Base-by-base conservation (phyloP, 2,113 vertebrate genomes). In the Rhodinocichla rosea region DNA sequence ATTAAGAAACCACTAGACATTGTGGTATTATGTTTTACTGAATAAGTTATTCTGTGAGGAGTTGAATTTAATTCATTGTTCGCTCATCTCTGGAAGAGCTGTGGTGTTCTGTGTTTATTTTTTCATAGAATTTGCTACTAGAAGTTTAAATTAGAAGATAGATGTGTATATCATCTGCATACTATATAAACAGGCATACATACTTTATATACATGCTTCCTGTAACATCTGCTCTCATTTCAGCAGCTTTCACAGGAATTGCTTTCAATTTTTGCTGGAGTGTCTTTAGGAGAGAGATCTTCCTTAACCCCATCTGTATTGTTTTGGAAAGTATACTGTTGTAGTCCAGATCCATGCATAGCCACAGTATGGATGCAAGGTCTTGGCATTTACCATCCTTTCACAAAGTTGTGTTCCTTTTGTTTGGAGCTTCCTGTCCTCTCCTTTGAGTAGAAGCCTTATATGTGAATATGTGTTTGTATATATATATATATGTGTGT, bases 401-500 rank as follows among this genome's bases (percentile, higher is more conserved):
- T 70, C 26, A 42, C 40, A 73, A 82, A 71, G 11, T 64, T 70
- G 6, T n/a, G 13, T 39, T 60, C 19, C 22, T 68, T 82, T 87
- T 11, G 5, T 53, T 30, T 20, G 26, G 30, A 33, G 14, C 33
- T 89, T 77, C 30, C 9, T 1, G 2, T 91, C 18, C 18, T 50
- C 27, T 30, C 5, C 1, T 62, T 68, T 14, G 57, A 70, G 21
- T 42, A 26, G 32, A 75, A 45, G 26, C 10, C 14, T 11, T 32
- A 8, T 35, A 18, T 28, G 16, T n/a, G 17, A 50, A 57, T 26
- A 15, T 59, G 2, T 65, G 22, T 50, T 7, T 11, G 1, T 50
- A 0, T n/a, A 1, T 49, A 1, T n/a, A 12, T 24, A 11, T 12
- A 11, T n/a, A 8, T 28, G 1, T 16, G 11, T 22, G 5, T 24